Conservation (phyloP, 2,797 vertebrate species). For the Triplophysa yarkandensis region DNA sequence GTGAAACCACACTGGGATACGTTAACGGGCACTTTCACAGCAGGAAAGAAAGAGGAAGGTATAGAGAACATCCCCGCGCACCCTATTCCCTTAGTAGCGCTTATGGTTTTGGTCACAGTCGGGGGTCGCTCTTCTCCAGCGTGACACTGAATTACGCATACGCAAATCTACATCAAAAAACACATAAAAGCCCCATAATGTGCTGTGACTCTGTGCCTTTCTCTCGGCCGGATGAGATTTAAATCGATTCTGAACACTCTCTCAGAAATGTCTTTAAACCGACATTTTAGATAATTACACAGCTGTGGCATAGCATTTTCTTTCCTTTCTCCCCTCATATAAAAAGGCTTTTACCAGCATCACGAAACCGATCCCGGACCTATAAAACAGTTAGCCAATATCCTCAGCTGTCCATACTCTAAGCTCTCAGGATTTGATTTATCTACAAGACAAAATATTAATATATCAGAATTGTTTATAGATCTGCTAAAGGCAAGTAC, state of each 20-base stretch:
- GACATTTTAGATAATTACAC: constrained; percentile 63
- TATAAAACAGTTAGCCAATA: constrained; percentile 46
- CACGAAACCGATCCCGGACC: constrained; percentile 41
- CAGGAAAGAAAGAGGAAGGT: constrained; percentile 9
- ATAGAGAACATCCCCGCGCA: constrained; percentile 18
- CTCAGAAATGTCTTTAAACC: constrained; percentile 57
- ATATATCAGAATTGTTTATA: constrained; percentile 28
- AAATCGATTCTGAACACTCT: constrained; percentile 61
- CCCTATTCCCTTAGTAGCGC: constrained; percentile 44
- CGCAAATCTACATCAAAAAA: constrained; percentile 56
- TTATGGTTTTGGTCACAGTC: constrained; percentile 56
- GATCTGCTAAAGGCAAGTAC: constrained; percentile 46
- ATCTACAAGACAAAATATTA: constrained; percentile 47
- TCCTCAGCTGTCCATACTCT: constrained; percentile 21
- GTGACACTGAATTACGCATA: constrained; percentile 57
- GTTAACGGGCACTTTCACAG: constrained; percentile 10
- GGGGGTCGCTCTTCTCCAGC: constrained; percentile 51
- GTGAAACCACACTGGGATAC: constrained; percentile 27
- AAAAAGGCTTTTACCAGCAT: constrained; percentile 51
- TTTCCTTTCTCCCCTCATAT: constrained; percentile 32
- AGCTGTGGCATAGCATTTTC: constrained; percentile 59
- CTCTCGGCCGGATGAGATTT: constrained; percentile 59
- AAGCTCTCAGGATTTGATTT: constrained; percentile 38
- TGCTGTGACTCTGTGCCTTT: constrained; percentile 57
- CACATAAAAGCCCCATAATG: constrained; percentile 57